Base-by-base conservation (phyloP, 2,113 vertebrate species). In the Apaloderma vittatum region DNA sequence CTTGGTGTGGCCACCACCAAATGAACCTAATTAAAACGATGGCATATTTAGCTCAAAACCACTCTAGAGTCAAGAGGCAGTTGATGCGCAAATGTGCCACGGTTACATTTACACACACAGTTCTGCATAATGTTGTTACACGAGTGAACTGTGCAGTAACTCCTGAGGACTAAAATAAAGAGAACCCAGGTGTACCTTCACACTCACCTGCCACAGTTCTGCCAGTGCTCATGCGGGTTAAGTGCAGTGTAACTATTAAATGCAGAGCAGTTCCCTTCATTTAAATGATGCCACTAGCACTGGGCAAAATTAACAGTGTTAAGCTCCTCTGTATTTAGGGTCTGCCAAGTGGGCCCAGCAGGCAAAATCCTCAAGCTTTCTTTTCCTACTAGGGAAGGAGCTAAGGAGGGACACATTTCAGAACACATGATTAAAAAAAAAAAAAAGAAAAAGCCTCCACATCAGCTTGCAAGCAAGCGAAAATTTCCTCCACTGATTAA, bases 401-500 rank as follows among this genome's bases (percentile, higher is more conserved):
- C 24, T 55, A 75, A 89, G 75, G 86, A 49, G 36, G 90, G 74
- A 93, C 26, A 81, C 24, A 62, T 90, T 94, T 97, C 48, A 49
- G 43, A 95, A 72, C 11, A 51, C 23, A 26, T 72, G 79, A 74
- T 83, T 97, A 49, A 70, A 81, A 70, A 81, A 49, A 70, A 81
- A 70, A 81, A 72, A 48, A 79, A 55, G 22, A 32, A 43, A 89
- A 89, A 93, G 29, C 58, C 71, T 79, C 46, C 62, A 86, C 66
- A 89, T 29, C 73, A 93, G 67, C 51, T 92, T 86, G 80, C 66
- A 77, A 95, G 57, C 8, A 75, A 89, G 70, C 57, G n/a, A 37
- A 89, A 66, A 91, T 96, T 97, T 95, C 77, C 77, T 93, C 67
- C 54, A 21, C 86, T 79, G 58, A 93, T 93, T 66, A 95, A 93